Evolutionary conservation across 2,113 vertebrate species (phyloP), one percentile per base, ranked within the genome.

Genomic region (Phaetusa simplex): DNA sequence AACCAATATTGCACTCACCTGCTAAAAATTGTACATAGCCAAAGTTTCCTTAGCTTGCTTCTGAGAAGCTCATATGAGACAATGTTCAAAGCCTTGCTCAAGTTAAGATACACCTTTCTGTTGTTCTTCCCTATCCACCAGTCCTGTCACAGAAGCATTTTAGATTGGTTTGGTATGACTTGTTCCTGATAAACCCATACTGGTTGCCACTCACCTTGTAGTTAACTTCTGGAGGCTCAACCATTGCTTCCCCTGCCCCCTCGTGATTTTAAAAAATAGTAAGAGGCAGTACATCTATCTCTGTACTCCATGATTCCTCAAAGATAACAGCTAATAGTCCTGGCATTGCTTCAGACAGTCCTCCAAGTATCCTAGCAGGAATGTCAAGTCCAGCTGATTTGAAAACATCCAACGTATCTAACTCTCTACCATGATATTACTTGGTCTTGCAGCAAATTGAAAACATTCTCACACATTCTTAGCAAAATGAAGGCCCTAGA

Each of bases 371-470:
- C 86, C 38, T 81, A 64, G 42, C 32, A 93, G 73, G 70, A 94
- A 91, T 93, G 90, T 89, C 77, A 91, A 93, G 73, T 93, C 56
- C 90, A 96, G 52, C 86, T 86, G 86, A 96, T 96, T 82, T 91
- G 43, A 94, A 96, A 96, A 67, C 43, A 74, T 74, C 43, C 73
- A 91, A 29, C 55, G 40, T 34, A 78, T 81, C 87, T 81, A 86
- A 86, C 21, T 66, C 20, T 91, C 80, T 90, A 56, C 64, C 23
- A 66, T 67, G 42, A 66, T 78, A 83, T 59, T 93, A 11, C 73
- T 82, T 64, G 77, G 52, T 82, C 79, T 92, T 83, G 71, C 9
- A 50, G 76, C 21, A 97, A 92, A 92, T 58, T 86, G 69, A 93
- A 94, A 96, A 90, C 88, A 81, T 83, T 88, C 79, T 78, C 82